Evolutionary conservation across 1,140 invertebrate species (phyloP).

Genomic region (Caenorhabditis briggsae): DNA sequence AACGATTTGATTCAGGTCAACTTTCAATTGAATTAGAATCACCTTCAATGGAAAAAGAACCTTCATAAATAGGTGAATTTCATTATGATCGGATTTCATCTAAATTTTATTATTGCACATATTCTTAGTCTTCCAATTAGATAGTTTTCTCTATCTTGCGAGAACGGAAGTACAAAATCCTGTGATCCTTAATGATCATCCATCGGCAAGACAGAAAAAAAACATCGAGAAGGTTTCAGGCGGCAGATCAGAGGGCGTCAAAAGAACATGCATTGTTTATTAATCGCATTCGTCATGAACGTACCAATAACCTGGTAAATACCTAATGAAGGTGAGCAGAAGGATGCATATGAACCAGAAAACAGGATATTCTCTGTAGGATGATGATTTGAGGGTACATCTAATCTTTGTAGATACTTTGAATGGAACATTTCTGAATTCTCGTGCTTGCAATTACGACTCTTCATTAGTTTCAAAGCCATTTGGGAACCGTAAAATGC

Average conservation of each 20-base stretch:
- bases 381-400: no score
- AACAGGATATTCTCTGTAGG: no score
- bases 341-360: background rate
- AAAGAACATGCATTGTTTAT: background rate
- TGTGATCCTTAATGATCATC: no score
- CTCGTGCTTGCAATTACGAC: background rate
- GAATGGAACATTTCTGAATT: background rate
- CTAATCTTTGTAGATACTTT: no score
- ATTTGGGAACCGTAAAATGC: background rate
- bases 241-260: background rate
- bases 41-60: background rate
- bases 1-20: background rate
- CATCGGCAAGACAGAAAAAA: no score
- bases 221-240: background rate
- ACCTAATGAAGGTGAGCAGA: slow-evolving; percentile 16
- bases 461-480: background rate
- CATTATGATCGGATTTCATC: no score
- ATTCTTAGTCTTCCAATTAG: no score
- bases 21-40: background rate
- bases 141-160: no score
- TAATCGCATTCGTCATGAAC: background rate
- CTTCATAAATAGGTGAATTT: no score
- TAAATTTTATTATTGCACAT: no score
- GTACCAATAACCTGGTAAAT: slow-evolving; percentile 4
- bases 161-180: no score